Conservation (phyloP, 2,113 vertebrate genomes). For the Chionomys nivalis region DNA sequence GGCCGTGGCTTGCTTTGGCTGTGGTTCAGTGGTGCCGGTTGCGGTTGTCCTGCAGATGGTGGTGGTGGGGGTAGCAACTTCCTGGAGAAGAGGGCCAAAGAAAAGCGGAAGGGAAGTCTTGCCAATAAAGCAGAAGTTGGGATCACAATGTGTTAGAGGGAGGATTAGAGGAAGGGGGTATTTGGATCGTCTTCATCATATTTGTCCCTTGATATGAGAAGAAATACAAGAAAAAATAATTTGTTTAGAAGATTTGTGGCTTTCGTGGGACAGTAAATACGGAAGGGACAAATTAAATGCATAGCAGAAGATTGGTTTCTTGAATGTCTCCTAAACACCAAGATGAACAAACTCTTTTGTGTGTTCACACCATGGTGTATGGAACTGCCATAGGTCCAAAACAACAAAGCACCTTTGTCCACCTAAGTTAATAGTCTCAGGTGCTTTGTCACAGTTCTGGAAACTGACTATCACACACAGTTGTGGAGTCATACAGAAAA, state of each 20-base stretch:
- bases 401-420: background rate
- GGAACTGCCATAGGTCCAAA: background rate
- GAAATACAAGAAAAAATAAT: background rate
- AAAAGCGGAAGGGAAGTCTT: background rate
- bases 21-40: background rate
- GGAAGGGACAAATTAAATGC: background rate
- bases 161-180: background rate
- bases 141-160: background rate
- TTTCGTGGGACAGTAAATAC: background rate
- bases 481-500: background rate
- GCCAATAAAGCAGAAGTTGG: background rate
- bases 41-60: background rate
- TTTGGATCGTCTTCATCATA: background rate
- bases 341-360: background rate
- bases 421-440: background rate
- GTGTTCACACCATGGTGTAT: background rate
- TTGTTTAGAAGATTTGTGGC: background rate
- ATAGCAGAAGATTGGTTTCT: background rate
- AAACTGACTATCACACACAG: background rate
- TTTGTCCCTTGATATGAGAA: background rate
- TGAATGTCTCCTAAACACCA: background rate
- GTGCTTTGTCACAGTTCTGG: background rate
- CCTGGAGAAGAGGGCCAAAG: background rate
- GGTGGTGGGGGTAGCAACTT: background rate
- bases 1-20: background rate